Conservation (phyloP, 1,140 invertebrate species). For the Propsilocerus akamusi region DNA sequence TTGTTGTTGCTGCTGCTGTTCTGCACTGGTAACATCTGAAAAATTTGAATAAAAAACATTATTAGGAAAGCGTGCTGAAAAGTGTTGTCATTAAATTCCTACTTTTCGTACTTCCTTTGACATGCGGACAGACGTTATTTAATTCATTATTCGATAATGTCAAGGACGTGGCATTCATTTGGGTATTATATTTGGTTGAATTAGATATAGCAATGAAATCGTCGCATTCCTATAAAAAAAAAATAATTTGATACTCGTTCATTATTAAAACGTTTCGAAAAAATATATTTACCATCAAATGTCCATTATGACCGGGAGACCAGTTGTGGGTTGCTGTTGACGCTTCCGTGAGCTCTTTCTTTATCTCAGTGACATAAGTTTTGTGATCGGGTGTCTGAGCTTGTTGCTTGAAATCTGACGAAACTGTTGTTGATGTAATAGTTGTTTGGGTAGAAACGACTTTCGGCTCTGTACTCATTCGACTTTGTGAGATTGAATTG, state of each 20-base stretch:
- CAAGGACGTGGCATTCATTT: conserved; percentile 18
- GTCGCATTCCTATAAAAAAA: conserved; percentile 13
- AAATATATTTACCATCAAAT: background rate
- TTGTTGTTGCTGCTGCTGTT: background rate
- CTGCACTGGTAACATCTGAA: conserved; percentile 5
- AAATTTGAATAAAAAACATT: background rate
- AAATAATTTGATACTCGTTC: background rate
- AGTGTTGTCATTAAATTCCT: background rate
- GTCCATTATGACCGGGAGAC: background rate
- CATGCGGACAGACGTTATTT: conserved; percentile 21
- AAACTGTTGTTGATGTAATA: background rate
- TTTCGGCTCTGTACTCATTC: background rate
- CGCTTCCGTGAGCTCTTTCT: background rate
- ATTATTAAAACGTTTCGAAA: too few species aligned
- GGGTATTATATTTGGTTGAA: conserved; percentile 15
- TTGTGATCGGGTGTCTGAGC: background rate
- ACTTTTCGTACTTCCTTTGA: conserved; percentile 6
- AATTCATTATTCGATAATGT: conserved; percentile 21
- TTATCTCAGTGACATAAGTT: background rate
- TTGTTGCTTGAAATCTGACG: background rate
- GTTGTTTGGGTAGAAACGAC: background rate
- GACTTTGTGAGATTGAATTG: background rate
- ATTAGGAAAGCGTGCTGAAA: background rate
- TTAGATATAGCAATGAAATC: conserved; percentile 18
- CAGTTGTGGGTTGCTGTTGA: background rate